Evolutionary conservation across 1,140 invertebrate genomes (phyloP).

Genomic region (Ridgeia piscesae): DNA sequence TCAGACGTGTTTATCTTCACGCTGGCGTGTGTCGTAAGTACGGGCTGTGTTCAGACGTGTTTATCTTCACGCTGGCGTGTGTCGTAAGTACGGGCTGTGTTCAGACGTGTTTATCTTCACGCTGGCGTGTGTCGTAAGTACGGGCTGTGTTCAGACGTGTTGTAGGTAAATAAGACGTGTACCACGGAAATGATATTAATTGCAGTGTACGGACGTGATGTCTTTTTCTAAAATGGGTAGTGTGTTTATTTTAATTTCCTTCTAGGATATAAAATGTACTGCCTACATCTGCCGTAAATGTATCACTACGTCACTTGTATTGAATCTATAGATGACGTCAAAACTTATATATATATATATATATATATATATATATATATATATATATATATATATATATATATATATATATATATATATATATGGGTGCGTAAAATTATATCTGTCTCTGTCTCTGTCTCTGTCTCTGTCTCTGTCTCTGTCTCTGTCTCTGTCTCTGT

Average conservation of each 20-base stretch:
- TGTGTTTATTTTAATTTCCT: neutral
- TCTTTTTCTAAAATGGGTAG: neutral
- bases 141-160: neutral
- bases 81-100: conserved; percentile 49
- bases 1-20: no score
- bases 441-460: no score
- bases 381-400: no score
- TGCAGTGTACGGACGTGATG: neutral
- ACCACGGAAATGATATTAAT: neutral
- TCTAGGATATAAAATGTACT: neutral
- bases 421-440: no score
- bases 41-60: no score
- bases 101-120: conserved; percentile 81
- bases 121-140: conserved; percentile 58
- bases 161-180: neutral
- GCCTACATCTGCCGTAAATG: neutral
- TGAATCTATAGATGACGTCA: no score
- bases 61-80: conserved; percentile 70
- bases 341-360: no score
- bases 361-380: no score
- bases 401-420: no score
- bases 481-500: no score
- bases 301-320: neutral
- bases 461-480: no score
- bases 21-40: no score